Evolutionary conservation across 2,113 vertebrate genomes (phyloP), one percentile per base, ranked within the genome.

Genomic region (Aphyosemion australe): DNA sequence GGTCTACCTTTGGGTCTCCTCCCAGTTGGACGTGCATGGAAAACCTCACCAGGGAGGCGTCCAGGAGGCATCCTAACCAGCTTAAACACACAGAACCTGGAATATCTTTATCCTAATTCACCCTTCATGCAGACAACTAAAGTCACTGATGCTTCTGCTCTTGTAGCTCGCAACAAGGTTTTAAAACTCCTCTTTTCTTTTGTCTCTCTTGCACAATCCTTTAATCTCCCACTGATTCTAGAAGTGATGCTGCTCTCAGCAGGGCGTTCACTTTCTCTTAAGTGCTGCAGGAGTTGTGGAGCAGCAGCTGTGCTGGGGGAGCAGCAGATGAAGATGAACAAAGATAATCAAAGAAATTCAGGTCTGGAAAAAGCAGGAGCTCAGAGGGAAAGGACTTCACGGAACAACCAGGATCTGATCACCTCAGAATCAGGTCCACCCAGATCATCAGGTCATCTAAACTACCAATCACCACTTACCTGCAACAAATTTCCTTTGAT

Each of bases 211-310:
- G 50, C 58, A 7, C 32, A 51, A 67, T 65, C 76, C 74, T 67
- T 64, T 85, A 72, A 77, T 73, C 65, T 67, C 51, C 75, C 76
- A 61, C 75, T 80, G 63, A 34, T 66, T 65, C 72, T 80, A 81
- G 60, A 62, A 79, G 74, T 64, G 60, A 54, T 71, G 65, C 80
- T 68, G 78, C 65, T 74, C 79, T 76, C 84, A 83, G 81, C 71
- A 66, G 84, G 87, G 60, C 39, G 39, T 73, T 70, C 68, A 69
- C 85, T 86, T n/a, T 85, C 34, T 85, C 65, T 80, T 54, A 82
- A 76, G 72, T 81, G 78, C 76, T 65, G 61, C 69, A 71, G 72
- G 83, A 84, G 77, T 73, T 59, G 64, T 78, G 37, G 47, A 80
- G 76, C 69, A 61, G 71, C 81, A 58, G 66, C n/a, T 61, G 61